These are phyloP conservation scores for Phallusia fumigata DNA, from an alignment of 23 tunicate species.

Conservation along the genomic window DNA sequence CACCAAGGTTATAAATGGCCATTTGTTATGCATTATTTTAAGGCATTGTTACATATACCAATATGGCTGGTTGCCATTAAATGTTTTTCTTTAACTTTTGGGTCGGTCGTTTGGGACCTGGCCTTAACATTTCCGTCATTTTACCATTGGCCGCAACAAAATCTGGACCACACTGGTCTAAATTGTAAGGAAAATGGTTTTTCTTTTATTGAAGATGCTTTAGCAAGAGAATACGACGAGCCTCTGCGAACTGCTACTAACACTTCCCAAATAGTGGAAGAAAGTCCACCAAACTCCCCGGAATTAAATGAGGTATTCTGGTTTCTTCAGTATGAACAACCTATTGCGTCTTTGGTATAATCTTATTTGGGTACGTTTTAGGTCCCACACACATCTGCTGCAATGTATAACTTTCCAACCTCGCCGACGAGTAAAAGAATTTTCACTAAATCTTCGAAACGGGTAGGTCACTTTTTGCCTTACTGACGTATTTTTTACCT, in stretches of 20 bases:
- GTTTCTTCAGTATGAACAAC: not conserved
- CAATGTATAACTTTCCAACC: not conserved
- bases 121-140: no score
- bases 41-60: no score
- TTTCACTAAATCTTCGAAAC: not conserved
- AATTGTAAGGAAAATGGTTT: not conserved
- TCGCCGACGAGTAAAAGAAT: not conserved
- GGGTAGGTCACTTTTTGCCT: not conserved
- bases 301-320: not conserved
- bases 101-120: no score
- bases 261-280: not conserved
- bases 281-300: not conserved
- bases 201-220: not conserved
- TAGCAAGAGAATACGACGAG: not conserved
- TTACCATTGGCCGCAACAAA: no score
- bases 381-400: not conserved
- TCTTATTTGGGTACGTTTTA: not conserved
- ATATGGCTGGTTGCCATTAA: no score
- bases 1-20: no score
- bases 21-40: no score
- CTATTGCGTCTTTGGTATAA: not conserved
- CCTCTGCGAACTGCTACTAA: not conserved
- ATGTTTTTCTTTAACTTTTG: no score
- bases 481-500: no score
- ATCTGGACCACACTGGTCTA: no score